These are phyloP conservation scores for Plestiodon gilberti DNA, from an alignment of 2,113 vertebrate genomes.

Conservation along the genomic window DNA sequence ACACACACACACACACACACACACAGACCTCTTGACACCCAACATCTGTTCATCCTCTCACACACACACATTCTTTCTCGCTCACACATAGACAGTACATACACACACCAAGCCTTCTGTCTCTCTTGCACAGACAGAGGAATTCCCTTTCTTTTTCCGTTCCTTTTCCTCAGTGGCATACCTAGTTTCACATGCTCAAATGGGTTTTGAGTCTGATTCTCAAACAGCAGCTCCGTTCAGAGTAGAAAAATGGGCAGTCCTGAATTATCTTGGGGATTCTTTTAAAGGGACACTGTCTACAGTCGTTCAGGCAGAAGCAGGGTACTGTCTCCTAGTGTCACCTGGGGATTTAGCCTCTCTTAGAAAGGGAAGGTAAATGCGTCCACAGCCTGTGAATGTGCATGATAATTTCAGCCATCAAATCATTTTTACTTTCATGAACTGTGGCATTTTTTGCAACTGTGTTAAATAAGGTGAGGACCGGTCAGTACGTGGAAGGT, in stretches of 20 bases:
- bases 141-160: not conserved
- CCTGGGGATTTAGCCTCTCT: not conserved
- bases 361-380: not conserved
- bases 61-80: not conserved
- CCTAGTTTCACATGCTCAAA: not conserved
- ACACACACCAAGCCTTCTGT: no score
- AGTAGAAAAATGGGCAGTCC: not conserved
- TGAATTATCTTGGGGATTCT: not conserved
- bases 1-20: no score
- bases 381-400: not conserved
- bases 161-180: not conserved
- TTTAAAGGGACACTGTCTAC: not conserved
- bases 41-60: not conserved
- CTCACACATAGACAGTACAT: not conserved
- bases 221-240: not conserved
- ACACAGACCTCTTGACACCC: no score
- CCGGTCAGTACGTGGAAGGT: slow-evolving; percentile 39
- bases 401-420: not conserved
- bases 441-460: slow-evolving; percentile 20
- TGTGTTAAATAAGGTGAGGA: slow-evolving; percentile 32
- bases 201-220: not conserved
- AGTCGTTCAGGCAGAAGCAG: not conserved
- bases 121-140: not conserved
- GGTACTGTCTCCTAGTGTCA: not conserved
- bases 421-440: slow-evolving; percentile 2